Percentiles rank a stretch among this genome's conserved stretches.
Evolutionary conservation across 1,140 invertebrate genomes (phyloP).

Genomic region (Plodia interpunctella): DNA sequence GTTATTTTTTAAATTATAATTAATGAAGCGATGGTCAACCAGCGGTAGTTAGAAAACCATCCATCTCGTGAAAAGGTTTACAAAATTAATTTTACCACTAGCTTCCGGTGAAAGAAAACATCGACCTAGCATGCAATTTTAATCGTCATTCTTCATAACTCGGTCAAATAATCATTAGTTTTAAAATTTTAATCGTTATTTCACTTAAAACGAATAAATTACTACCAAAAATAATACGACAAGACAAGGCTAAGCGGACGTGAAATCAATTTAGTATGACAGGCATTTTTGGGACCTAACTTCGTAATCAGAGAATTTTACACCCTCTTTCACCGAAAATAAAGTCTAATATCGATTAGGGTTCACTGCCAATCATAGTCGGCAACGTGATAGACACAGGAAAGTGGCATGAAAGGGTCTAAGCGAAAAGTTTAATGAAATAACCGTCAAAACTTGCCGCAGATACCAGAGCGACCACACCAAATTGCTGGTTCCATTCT

Average conservation of each 20-base stretch:
- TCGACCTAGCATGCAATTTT: no score
- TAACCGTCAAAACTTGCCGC: constrained; percentile 10
- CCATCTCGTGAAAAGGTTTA: no score
- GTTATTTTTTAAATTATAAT: no score
- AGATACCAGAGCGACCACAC: neutral
- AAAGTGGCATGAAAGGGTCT: constrained; percentile 6
- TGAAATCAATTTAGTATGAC: constrained; percentile 2
- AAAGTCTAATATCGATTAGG: neutral
- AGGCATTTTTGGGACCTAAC: neutral
- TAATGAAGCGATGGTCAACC: no score
- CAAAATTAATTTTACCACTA: no score
- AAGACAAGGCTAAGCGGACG: neutral
- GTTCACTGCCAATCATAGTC: neutral
- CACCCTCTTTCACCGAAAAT: neutral
- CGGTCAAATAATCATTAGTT: no score
- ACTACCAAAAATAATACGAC: neutral
- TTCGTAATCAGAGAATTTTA: neutral
- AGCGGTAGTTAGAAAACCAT: no score
- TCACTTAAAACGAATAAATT: no score
- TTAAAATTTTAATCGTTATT: no score
- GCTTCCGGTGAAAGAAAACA: no score
- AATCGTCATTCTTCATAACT: no score
- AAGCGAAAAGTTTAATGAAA: constrained; percentile 13
- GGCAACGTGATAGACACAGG: neutral
- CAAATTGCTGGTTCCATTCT: neutral